Evolutionary conservation across 2,797 vertebrate species (phyloP).

Genomic region (Echeneis naucrates): DNA sequence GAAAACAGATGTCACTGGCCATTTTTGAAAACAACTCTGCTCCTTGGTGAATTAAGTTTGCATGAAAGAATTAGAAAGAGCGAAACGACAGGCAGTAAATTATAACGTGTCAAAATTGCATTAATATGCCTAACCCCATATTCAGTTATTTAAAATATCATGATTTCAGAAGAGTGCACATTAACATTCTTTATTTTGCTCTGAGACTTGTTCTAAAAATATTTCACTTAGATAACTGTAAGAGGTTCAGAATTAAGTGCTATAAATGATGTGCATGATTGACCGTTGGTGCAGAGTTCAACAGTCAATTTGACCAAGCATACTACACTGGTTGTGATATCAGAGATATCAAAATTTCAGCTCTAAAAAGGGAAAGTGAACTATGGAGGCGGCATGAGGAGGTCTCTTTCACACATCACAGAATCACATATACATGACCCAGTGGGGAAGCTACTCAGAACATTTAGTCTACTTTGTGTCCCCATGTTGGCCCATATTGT

Average conservation of each 20-base stretch:
- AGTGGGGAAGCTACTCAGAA: too few species aligned
- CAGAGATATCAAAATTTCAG: slow-evolving; percentile 17
- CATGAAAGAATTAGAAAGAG: slow-evolving; percentile 26
- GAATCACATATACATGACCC: slow-evolving; percentile 56
- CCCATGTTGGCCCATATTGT: too few species aligned
- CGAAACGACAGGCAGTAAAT: slow-evolving; percentile 19
- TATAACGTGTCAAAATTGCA: slow-evolving; percentile 34
- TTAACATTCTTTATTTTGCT: slow-evolving; percentile 41
- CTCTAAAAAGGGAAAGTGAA: slow-evolving; percentile 25
- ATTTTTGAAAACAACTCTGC: slow-evolving; percentile 68
- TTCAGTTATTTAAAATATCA: slow-evolving; percentile 50
- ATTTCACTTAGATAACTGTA: slow-evolving; percentile 13
- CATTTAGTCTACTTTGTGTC: too few species aligned
- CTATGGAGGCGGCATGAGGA: too few species aligned
- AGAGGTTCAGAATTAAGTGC: neutral
- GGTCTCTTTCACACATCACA: slow-evolving; percentile 62
- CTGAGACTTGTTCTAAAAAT: slow-evolving; percentile 48
- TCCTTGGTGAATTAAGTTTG: slow-evolving; percentile 41
- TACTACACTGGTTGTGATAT: slow-evolving; percentile 14
- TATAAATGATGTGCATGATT: neutral
- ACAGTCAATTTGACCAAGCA: slow-evolving; percentile 9
- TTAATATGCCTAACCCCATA: slow-evolving; percentile 43
- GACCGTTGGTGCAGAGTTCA: neutral
- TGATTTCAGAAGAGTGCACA: slow-evolving; percentile 53
- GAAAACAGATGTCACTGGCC: slow-evolving; percentile 82